Evolutionary conservation across 23 tunicate species (phyloP).

Genomic region (Trididemnum clinides): DNA sequence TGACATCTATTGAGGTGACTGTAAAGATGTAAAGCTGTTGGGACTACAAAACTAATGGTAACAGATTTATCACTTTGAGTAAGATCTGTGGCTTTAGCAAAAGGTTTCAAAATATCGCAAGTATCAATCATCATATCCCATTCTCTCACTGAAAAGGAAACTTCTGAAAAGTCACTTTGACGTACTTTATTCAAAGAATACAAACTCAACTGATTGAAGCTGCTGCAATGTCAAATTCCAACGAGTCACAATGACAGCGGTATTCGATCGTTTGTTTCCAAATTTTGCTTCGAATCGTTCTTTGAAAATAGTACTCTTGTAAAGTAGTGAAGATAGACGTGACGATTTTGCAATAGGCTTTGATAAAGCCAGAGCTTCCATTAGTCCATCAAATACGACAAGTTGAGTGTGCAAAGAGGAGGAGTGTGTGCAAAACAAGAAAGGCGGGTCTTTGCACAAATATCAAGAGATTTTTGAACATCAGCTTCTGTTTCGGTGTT

Average conservation of each 20-base stretch:
- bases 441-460: neutral
- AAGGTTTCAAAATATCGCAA: too few relatives aligned
- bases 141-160: too few relatives aligned
- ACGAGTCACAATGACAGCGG: neutral
- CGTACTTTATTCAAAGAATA: too few relatives aligned
- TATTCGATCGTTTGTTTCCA: neutral
- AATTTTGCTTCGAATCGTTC: conserved; percentile 7
- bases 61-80: neutral
- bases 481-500: conserved; percentile 20
- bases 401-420: too few relatives aligned
- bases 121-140: too few relatives aligned
- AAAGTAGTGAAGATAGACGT: neutral
- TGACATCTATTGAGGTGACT: neutral
- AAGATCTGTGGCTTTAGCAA: too few relatives aligned
- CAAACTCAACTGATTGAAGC: neutral
- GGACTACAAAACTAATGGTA: neutral
- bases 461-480: neutral
- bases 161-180: too few relatives aligned
- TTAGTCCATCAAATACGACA: conserved; percentile 14
- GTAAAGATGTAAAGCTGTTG: neutral
- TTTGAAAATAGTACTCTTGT: conserved; percentile 1
- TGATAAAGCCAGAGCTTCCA: neutral
- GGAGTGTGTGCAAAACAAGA: conserved; percentile 7
- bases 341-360: conserved; percentile 17
- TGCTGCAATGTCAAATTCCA: conserved; percentile 20